Percentiles rank a stretch among this genome's conserved stretches.
These are phyloP conservation scores for Danaus chrysippus DNA, from an alignment of 2,888 invertebrate species.

Conservation along the genomic window DNA sequence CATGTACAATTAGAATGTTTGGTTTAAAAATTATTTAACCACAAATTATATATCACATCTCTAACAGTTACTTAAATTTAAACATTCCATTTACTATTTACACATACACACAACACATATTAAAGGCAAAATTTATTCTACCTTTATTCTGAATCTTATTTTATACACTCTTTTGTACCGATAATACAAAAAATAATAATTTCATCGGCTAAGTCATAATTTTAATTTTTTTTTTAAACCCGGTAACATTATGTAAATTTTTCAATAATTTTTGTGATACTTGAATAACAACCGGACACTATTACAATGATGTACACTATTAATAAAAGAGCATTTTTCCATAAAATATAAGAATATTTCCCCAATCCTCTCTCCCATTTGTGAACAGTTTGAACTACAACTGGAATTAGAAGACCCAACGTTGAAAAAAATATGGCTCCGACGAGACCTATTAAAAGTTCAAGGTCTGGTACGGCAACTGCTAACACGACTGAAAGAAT, in stretches of 20 bases:
- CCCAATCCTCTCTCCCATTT: slow-evolving; percentile 84
- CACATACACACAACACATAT: no score
- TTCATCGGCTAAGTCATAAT: no score
- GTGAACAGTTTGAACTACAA: slow-evolving; percentile 85
- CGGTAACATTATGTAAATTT: slow-evolving; percentile 14
- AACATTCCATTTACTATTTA: no score
- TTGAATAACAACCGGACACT: slow-evolving; percentile 58
- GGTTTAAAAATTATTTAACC: no score
- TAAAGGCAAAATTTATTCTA: no score
- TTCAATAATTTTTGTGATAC: slow-evolving; percentile 48
- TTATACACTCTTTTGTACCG: no score
- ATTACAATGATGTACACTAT: slow-evolving; percentile 56
- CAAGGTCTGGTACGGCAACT: slow-evolving; percentile 88
- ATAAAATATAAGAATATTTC: slow-evolving; percentile 79
- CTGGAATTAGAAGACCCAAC: slow-evolving; percentile 86
- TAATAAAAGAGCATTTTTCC: slow-evolving; percentile 79
- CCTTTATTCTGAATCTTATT: no score
- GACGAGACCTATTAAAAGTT: slow-evolving; percentile 91
- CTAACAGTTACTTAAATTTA: no score
- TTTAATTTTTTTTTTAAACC: no score
- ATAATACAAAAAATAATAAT: no score
- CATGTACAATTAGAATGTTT: no score
- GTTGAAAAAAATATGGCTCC: slow-evolving; percentile 88
- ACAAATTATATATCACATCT: no score
- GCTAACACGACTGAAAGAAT: slow-evolving; percentile 83